A percentile compares a stretch with the other conserved stretches of the same genome.
These are phyloP conservation scores for Drosophila pseudotalamancana DNA, from an alignment of 2,888 invertebrate genomes.

Conservation along the genomic window DNA sequence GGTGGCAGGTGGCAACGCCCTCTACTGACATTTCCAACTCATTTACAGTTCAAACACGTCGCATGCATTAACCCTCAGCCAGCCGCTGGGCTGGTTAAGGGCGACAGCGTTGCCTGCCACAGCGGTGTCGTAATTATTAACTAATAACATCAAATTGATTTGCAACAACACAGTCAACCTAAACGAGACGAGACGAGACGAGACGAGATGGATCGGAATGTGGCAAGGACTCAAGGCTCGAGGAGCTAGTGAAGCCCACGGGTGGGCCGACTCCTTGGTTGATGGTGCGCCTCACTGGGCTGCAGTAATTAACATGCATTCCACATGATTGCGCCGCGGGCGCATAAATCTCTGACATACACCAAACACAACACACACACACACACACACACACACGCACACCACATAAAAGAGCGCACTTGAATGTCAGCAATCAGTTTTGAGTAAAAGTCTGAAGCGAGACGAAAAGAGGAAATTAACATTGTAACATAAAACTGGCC, in stretches of 20 bases:
- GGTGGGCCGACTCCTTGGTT: not conserved
- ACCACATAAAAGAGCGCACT: constrained; percentile 17
- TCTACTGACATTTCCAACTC: constrained; percentile 73
- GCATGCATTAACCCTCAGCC: constrained; percentile 73
- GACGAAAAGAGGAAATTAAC: constrained; percentile 69
- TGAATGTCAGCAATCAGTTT: constrained; percentile 67
- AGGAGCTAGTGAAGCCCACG: not conserved
- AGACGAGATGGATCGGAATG: not conserved
- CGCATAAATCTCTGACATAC: constrained; percentile 66
- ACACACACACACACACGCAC: constrained; percentile 15
- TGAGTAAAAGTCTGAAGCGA: constrained; percentile 60
- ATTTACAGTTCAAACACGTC: constrained; percentile 79
- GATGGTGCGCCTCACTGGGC: constrained; percentile 40
- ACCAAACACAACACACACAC: constrained; percentile 16
- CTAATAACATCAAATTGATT: constrained; percentile 80
- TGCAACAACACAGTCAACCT: constrained; percentile 63
- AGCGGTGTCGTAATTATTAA: constrained; percentile 75
- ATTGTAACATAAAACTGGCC: constrained; percentile 79
- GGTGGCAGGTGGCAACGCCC: constrained; percentile 35
- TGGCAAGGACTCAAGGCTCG: too few relatives aligned
- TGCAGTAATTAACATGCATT: constrained; percentile 78
- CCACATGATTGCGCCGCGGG: constrained; percentile 73
- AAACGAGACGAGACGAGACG: not conserved
- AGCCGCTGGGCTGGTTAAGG: constrained; percentile 64
- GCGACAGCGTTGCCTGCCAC: constrained; percentile 57